Conservation (phyloP, 1,140 invertebrate species). For the Drosophila dunni region DNA sequence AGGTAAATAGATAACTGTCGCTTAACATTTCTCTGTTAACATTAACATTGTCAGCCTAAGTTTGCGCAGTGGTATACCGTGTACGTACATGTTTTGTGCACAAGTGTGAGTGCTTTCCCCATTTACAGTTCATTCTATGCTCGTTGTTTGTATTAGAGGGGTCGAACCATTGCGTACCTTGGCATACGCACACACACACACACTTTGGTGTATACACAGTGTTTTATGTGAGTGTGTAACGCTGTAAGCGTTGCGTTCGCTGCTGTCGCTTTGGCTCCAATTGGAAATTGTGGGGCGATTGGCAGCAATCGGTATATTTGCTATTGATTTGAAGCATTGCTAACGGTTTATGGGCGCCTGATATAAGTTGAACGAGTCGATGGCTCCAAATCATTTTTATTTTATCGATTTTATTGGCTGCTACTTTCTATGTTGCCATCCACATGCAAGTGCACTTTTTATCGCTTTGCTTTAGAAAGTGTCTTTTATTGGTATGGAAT, state of each 20-base stretch:
- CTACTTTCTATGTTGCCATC: neutral
- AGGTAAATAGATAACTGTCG: neutral
- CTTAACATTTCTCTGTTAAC: conserved; percentile 12
- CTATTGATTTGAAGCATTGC: conserved; percentile 34
- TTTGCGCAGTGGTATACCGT: conserved; percentile 1
- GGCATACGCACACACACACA: neutral
- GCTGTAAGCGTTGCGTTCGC: conserved; percentile 1
- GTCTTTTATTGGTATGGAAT: neutral
- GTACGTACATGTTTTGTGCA: neutral
- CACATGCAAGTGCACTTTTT: no score
- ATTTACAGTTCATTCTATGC: neutral
- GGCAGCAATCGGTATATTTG: conserved; percentile 45
- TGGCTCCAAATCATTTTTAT: conserved; percentile 60
- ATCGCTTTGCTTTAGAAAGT: neutral
- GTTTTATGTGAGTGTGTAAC: conserved; percentile 8
- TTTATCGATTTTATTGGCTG: conserved; percentile 66
- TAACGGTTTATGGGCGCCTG: conserved; percentile 62
- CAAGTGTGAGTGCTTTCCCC: conserved; percentile 7
- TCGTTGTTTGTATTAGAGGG: conserved; percentile 1
- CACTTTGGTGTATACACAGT: conserved; percentile 1
- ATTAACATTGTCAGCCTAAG: conserved; percentile 2
- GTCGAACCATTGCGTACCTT: conserved; percentile 14
- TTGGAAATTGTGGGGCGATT: conserved; percentile 71
- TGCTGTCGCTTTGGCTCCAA: conserved; percentile 54
- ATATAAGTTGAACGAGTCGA: conserved; percentile 72